Conservation (phyloP, 2,888 invertebrate species). For the Spodoptera littoralis region DNA sequence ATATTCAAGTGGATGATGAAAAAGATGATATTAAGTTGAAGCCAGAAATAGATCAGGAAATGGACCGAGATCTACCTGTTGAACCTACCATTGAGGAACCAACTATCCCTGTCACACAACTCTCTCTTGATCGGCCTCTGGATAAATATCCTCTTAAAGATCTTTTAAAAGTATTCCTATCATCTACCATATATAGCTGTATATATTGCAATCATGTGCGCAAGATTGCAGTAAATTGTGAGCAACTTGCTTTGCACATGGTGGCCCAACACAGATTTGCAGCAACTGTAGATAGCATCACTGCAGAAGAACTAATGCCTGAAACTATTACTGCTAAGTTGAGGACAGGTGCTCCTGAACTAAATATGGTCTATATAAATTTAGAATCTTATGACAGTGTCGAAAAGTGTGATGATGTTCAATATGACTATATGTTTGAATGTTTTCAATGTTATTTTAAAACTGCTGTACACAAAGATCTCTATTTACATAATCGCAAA, state of each 20-base stretch:
- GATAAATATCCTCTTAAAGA: constrained; percentile 93
- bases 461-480: constrained; percentile 94
- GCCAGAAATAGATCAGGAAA: constrained; percentile 70
- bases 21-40: constrained; percentile 68
- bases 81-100: constrained; percentile 78
- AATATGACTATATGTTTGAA: constrained; percentile 92
- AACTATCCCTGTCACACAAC: constrained; percentile 91
- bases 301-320: constrained; percentile 92
- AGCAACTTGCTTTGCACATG: constrained; percentile 93
- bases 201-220: constrained; percentile 96
- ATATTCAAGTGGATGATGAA: constrained; percentile 66
- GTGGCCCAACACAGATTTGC: constrained; percentile 94
- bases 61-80: constrained; percentile 66
- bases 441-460: constrained; percentile 96
- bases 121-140: constrained; percentile 92
- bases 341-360: constrained; percentile 88
- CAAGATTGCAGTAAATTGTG: constrained; percentile 95
- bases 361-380: constrained; percentile 92
- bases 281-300: constrained; percentile 93
- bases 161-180: constrained; percentile 92
- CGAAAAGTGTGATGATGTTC: constrained; percentile 87
- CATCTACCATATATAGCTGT: constrained; percentile 91
- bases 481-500: constrained; percentile 95
- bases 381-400: constrained; percentile 91
- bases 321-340: constrained; percentile 92